Percentiles rank a stretch among this genome's conserved stretches.
Evolutionary conservation across 35 echinoderm and acorn worm genomes (phyloP).

Genomic region (Apostichopus californicus): DNA sequence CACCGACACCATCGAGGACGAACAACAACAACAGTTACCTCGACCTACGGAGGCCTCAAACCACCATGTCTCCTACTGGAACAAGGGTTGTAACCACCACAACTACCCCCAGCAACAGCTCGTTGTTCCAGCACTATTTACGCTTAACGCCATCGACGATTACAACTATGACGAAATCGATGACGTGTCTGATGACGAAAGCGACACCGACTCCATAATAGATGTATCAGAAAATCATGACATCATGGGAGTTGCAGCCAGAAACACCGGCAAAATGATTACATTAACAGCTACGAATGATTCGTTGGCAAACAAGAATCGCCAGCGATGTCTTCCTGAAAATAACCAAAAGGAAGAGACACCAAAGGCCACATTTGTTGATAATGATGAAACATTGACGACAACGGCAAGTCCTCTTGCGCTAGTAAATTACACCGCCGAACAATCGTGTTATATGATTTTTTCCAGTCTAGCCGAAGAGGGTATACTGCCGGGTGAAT

Average conservation of each 20-base stretch:
- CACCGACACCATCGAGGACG: background rate
- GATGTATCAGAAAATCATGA: too few species aligned
- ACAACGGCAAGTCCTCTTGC: background rate
- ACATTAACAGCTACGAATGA: too few species aligned
- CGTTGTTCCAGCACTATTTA: background rate
- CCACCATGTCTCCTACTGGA: slow-evolving; percentile 7
- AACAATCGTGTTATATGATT: too few species aligned
- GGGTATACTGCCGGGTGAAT: background rate
- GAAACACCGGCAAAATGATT: too few species aligned
- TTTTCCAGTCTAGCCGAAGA: slow-evolving; percentile 32
- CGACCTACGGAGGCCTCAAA: background rate
- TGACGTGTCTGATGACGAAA: slow-evolving; percentile 10
- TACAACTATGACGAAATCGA: background rate
- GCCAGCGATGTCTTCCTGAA: too few species aligned
- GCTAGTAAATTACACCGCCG: background rate
- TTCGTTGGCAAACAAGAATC: too few species aligned
- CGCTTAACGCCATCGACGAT: slow-evolving; percentile 3
- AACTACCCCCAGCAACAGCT: background rate
- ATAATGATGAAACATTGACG: too few species aligned
- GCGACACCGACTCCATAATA: background rate
- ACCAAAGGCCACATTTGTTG: too few species aligned
- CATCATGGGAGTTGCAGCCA: too few species aligned
- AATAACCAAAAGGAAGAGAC: too few species aligned
- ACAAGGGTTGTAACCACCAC: background rate
- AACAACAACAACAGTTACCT: background rate